Evolutionary conservation across 2,113 vertebrate species (phyloP).

Genomic region (Charina bottae): DNA sequence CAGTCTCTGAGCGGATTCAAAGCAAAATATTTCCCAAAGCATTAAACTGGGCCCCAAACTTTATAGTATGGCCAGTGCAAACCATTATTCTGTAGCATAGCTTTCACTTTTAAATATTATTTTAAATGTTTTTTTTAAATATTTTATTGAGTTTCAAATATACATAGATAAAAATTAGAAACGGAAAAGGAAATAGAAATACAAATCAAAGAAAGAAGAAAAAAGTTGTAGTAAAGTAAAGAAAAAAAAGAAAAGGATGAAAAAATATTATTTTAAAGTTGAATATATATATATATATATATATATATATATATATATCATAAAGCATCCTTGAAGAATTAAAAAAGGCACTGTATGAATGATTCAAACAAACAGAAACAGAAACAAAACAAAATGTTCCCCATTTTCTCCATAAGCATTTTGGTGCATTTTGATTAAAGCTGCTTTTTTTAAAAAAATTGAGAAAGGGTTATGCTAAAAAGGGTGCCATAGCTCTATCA

Average conservation of each 20-base stretch:
- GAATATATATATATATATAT: not conserved
- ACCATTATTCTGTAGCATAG: not conserved
- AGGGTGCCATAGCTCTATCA: not conserved
- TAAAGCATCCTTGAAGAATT: not conserved
- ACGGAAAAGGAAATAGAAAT: too few relatives aligned
- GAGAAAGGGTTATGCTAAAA: not conserved
- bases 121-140: too few relatives aligned
- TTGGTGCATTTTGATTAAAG: not conserved
- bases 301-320: not conserved
- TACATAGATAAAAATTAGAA: too few relatives aligned
- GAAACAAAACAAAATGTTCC: not conserved
- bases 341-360: not conserved
- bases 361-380: not conserved
- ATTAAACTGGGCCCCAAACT: not conserved
- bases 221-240: too few relatives aligned
- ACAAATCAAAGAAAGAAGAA: too few relatives aligned
- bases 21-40: not conserved
- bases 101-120: not conserved
- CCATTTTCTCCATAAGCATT: not conserved
- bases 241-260: too few relatives aligned
- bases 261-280: not conserved
- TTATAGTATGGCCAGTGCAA: not conserved
- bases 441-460: not conserved
- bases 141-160: too few relatives aligned
- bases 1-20: not conserved